Conservation (phyloP, 1,140 invertebrate genomes). For the Drosophila murphyi region DNA sequence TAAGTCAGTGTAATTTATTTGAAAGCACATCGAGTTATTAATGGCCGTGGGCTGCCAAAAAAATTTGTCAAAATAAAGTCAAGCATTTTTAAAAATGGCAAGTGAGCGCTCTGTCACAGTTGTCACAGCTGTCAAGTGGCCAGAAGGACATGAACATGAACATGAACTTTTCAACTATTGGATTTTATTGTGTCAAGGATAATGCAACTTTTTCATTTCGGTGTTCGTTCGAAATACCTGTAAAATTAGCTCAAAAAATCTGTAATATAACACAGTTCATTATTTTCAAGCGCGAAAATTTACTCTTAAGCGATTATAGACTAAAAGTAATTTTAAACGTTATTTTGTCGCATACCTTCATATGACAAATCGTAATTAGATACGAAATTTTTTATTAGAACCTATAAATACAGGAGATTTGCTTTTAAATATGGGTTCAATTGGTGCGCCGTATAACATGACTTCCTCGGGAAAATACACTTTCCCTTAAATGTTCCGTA, state of each 20-base stretch:
- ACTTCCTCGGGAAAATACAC: not conserved
- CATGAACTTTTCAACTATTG: constrained; percentile 17
- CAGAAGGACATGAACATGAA: constrained; percentile 33
- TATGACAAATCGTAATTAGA: no score
- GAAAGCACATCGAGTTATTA: constrained; percentile 51
- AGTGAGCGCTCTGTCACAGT: constrained; percentile 34
- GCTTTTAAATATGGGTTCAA: no score
- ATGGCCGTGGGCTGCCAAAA: constrained; percentile 10
- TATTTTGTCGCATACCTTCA: no score
- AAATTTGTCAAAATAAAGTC: constrained; percentile 43
- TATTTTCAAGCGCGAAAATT: no score
- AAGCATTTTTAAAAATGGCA: constrained; percentile 25
- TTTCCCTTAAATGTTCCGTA: not conserved
- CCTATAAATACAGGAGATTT: no score
- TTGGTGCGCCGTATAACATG: not conserved
- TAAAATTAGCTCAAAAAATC: not conserved
- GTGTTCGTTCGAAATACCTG: not conserved
- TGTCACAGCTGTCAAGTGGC: constrained; percentile 44
- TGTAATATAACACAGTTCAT: no score
- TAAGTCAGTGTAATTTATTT: constrained; percentile 50
- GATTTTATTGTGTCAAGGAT: constrained; percentile 33
- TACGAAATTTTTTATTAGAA: no score
- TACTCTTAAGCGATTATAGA: no score
- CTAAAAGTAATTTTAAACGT: no score
- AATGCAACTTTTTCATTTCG: constrained; percentile 15